Evolutionary conservation across 1,140 invertebrate genomes (phyloP), one percentile per base, ranked within the genome.

Genomic region (Drosophila serrata): DNA sequence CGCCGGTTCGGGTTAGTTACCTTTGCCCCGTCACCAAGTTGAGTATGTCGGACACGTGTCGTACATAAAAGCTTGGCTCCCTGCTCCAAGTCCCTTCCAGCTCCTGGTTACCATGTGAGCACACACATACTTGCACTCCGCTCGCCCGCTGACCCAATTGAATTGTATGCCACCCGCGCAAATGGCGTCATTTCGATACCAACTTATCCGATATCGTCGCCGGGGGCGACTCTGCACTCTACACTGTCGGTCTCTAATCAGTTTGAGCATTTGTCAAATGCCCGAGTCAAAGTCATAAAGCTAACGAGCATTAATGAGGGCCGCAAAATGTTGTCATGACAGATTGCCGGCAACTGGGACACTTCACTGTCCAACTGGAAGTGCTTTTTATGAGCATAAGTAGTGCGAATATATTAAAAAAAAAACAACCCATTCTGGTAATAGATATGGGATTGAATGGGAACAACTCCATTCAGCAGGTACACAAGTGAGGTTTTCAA

Each of bases 31-130:
- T 27, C 60, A 46, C 62, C 65, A 64, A 40, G 75, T 87, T 91
- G 63, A 69, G 69, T 75, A 82, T 82, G 82, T 82, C 55, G 27
- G 72, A 81, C 86, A 90, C 86, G 86, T 87, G 86, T 74, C 58
- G 55, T 49, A 73, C 65, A 90, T 90, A 85, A 90, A 81, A 69
- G 22, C 68, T 43, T 43, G 51, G 65, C 62, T 79, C 37, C 73
- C 73, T 63, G 61, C 61, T 79, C 46, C 42, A 39, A 56, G 43
- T 37, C 48, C 31, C 49, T 29, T 9, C 19, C 13, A 37, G 11
- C 3, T 24, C 39, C 45, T 7, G 43, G 75, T 69, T 49, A 31
- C 63, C 75, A 77, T 56, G 73, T 24, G 43, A 40, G 49, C 48
- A 37, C 22, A 49, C 49, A 46, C 63, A 49, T 29, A 46, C 63